Conservation (phyloP, 2,797 vertebrate genomes). For the Pangasius mekongensis region DNA sequence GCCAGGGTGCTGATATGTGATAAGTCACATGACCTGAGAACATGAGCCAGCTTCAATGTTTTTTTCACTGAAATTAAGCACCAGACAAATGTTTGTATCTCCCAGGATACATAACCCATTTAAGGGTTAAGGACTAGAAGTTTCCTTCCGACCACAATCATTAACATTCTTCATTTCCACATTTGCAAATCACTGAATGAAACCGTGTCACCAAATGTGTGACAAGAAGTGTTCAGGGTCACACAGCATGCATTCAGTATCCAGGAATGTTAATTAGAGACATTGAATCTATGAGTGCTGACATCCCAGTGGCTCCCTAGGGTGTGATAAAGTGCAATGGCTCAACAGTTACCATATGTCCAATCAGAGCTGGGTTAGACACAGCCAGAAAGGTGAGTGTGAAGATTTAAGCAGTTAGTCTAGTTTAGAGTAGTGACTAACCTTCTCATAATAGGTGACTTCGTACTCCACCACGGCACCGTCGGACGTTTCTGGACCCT, state of each 20-base stretch:
- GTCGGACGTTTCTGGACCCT: slow-evolving; percentile 78
- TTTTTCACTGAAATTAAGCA: too few relatives aligned
- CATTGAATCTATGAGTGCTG: slow-evolving; percentile 30
- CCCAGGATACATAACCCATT: too few relatives aligned
- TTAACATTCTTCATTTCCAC: not conserved
- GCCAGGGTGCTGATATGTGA: too few relatives aligned
- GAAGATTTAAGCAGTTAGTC: slow-evolving; percentile 15
- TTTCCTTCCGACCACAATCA: not conserved
- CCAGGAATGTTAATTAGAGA: slow-evolving; percentile 47
- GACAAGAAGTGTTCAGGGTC: slow-evolving; percentile 28
- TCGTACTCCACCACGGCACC: slow-evolving; percentile 82
- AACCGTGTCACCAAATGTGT: slow-evolving; percentile 20
- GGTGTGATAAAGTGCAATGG: slow-evolving; percentile 47
- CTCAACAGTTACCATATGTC: slow-evolving; percentile 51
- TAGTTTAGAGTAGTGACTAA: slow-evolving; percentile 59
- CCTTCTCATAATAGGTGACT: slow-evolving; percentile 87
- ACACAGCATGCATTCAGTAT: slow-evolving; percentile 18
- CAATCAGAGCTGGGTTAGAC: slow-evolving; percentile 36
- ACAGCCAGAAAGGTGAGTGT: slow-evolving; percentile 37
- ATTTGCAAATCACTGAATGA: slow-evolving; percentile 13
- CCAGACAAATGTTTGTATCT: too few relatives aligned
- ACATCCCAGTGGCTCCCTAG: slow-evolving; percentile 48
- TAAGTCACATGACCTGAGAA: too few relatives aligned
- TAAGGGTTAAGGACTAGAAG: not conserved
- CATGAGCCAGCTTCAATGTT: too few relatives aligned